Percentiles rank a stretch among this genome's conserved stretches.
Conservation (phyloP, 2,113 vertebrate species). For the Sardina pilchardus region DNA sequence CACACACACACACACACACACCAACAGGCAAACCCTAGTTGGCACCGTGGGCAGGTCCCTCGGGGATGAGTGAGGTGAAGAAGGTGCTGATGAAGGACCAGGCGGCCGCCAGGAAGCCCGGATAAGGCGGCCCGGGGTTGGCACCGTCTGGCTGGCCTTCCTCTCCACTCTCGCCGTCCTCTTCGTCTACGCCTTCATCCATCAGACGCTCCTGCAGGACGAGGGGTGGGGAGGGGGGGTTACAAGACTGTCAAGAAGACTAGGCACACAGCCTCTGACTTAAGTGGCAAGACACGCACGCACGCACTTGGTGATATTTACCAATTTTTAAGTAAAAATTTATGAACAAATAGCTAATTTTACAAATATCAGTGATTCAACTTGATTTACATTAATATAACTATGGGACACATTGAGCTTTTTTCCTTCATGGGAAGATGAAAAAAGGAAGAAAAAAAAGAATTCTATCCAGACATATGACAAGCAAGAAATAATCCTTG, state of each 20-base stretch:
- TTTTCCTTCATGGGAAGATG: no score
- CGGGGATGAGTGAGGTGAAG: conserved; percentile 94
- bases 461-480: no score
- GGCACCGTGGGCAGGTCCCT: conserved; percentile 86
- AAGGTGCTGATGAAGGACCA: conserved; percentile 97
- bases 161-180: conserved; percentile 76
- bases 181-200: conserved; percentile 89
- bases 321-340: no score
- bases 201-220: conserved; percentile 88
- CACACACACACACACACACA: background rate
- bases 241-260: no score
- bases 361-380: no score
- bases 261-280: background rate
- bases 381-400: no score
- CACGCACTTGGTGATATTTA: no score
- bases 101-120: conserved; percentile 81
- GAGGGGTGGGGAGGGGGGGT: background rate
- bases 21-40: conserved; percentile 72
- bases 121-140: conserved; percentile 66
- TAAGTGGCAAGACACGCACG: background rate
- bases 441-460: no score
- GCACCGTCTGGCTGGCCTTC: conserved; percentile 72
- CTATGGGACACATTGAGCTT: no score
- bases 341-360: no score
- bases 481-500: no score